Conservation (phyloP, 2,113 vertebrate species). For the Halcyon senegalensis region DNA sequence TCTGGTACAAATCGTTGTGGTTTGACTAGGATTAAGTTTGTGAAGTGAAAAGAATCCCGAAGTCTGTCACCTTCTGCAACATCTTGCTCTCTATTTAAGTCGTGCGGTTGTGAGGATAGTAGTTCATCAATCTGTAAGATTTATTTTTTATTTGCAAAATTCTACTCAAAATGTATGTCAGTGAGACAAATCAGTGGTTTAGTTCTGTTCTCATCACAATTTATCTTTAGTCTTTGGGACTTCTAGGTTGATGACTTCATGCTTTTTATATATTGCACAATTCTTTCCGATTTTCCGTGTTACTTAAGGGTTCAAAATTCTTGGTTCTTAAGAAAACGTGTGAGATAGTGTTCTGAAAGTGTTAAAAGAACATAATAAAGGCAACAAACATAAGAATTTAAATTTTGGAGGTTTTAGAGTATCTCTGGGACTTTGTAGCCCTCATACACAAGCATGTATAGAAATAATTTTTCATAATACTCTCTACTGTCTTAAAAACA, state of each 20-base stretch:
- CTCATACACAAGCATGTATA: not conserved
- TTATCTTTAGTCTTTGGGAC: not conserved
- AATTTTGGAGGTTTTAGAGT: not conserved
- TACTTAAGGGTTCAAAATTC: not conserved
- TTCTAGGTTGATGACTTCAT: not conserved
- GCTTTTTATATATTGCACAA: not conserved
- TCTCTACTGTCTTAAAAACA: not conserved
- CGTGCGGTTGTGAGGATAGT: not conserved
- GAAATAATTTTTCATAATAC: not conserved
- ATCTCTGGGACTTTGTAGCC: not conserved
- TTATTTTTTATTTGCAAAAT: not conserved
- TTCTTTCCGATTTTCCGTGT: not conserved
- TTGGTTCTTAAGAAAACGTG: not conserved
- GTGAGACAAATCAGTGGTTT: not conserved
- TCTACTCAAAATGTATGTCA: not conserved
- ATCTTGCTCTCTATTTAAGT: accelerated
- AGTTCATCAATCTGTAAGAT: not conserved
- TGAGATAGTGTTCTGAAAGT: not conserved
- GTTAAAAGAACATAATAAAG: not conserved
- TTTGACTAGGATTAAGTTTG: not conserved
- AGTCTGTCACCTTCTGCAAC: not conserved
- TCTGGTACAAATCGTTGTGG: not conserved
- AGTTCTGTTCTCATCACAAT: not conserved
- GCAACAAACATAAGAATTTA: not conserved
- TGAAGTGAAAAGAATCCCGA: not conserved